Evolutionary conservation across 2,113 vertebrate genomes (phyloP).

Genomic region (Dipodomys merriami): DNA sequence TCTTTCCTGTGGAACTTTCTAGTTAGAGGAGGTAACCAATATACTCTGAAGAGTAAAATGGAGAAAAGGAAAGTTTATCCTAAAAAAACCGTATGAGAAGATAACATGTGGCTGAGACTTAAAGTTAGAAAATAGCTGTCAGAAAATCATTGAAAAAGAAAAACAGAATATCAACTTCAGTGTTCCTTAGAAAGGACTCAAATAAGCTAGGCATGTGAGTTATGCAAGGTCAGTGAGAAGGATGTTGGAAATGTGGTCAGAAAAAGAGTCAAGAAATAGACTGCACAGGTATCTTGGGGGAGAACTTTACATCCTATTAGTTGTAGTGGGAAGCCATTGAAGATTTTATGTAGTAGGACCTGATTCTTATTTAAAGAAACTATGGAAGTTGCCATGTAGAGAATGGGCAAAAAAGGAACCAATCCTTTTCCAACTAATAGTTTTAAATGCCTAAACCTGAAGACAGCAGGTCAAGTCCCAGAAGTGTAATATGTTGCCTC

Average conservation of each 20-base stretch:
- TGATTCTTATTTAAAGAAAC: conserved; percentile 45
- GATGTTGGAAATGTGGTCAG: neutral
- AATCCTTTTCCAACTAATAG: neutral
- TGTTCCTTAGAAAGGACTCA: neutral
- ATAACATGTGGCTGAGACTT: neutral
- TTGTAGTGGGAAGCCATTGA: neutral
- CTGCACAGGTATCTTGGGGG: neutral
- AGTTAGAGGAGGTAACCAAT: conserved; percentile 11
- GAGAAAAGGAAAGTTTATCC: conserved; percentile 29
- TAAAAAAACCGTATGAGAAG: neutral
- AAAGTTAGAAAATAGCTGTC: neutral
- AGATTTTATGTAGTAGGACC: neutral
- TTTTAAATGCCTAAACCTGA: neutral
- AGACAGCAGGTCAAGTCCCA: neutral
- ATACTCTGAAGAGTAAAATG: conserved; percentile 5
- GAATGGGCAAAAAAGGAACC: conserved; percentile 27
- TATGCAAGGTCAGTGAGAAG: conserved; percentile 3
- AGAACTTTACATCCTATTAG: conserved; percentile 41
- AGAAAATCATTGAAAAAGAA: neutral
- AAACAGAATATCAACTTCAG: conserved; percentile 18
- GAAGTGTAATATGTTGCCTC: neutral
- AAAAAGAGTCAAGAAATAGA: conserved; percentile 18
- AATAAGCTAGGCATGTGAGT: conserved; percentile 28
- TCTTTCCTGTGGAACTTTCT: conserved; percentile 10
- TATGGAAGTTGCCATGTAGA: neutral